These are phyloP conservation scores for Champsocephalus esox DNA, from an alignment of 2,797 vertebrate genomes.

Conservation along the genomic window DNA sequence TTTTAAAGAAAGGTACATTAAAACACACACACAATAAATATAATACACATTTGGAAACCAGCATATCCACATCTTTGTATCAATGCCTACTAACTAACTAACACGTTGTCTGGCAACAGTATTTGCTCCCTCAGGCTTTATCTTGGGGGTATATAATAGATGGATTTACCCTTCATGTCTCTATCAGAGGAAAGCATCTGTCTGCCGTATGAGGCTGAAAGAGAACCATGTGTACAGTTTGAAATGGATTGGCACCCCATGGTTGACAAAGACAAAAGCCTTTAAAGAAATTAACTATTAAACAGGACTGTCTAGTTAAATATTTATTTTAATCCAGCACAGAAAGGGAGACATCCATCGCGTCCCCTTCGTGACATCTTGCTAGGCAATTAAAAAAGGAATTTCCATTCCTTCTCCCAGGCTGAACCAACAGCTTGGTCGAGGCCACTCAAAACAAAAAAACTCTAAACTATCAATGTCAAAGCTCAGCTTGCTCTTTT, in stretches of 20 bases:
- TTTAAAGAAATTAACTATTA: slow-evolving; percentile 85
- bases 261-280: slow-evolving; percentile 73
- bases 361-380: slow-evolving; percentile 47
- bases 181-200: slow-evolving; percentile 75
- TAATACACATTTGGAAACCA: not conserved
- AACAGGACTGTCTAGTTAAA: slow-evolving; percentile 83
- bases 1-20: not conserved
- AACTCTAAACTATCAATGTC: slow-evolving; percentile 44
- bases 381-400: slow-evolving; percentile 74
- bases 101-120: slow-evolving; percentile 39
- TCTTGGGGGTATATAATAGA: slow-evolving; percentile 55
- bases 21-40: not conserved
- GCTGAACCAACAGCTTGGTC: slow-evolving; percentile 62
- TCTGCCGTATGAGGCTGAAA: slow-evolving; percentile 63
- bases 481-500: slow-evolving; percentile 73
- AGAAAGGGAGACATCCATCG: slow-evolving; percentile 65
- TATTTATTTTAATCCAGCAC: slow-evolving; percentile 82
- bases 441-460: slow-evolving; percentile 56
- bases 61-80: slow-evolving; percentile 11
- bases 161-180: slow-evolving; percentile 67
- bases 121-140: slow-evolving; percentile 44
- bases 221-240: slow-evolving; percentile 70
- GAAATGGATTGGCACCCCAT: slow-evolving; percentile 70
- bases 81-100: slow-evolving; percentile 9
- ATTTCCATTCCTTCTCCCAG: slow-evolving; percentile 59